Percentiles rank a stretch among this genome's conserved stretches.
These are phyloP conservation scores for Tortricodes alternella DNA, from an alignment of 2,888 invertebrate species.

Conservation along the genomic window DNA sequence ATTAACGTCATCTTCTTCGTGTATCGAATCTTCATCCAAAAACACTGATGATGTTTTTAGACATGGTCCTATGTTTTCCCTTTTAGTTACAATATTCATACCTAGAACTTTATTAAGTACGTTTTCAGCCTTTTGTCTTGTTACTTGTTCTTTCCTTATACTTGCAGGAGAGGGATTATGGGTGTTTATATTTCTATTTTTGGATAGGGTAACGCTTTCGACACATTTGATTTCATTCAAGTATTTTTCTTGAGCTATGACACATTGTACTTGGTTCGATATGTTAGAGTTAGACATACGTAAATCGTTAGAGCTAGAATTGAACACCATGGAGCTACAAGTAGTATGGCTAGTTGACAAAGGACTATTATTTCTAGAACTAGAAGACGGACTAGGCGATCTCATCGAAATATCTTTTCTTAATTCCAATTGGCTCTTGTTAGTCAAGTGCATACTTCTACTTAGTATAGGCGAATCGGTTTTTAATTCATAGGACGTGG, in stretches of 20 bases:
- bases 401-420: slow-evolving; percentile 68
- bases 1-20: slow-evolving; percentile 65
- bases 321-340: slow-evolving; percentile 81
- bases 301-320: slow-evolving; percentile 77
- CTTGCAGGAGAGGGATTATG: slow-evolving; percentile 66
- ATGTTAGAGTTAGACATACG: slow-evolving; percentile 77
- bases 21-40: slow-evolving; percentile 70
- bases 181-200: slow-evolving; percentile 55
- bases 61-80: slow-evolving; percentile 70
- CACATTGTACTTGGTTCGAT: slow-evolving; percentile 76
- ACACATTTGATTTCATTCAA: slow-evolving; percentile 78
- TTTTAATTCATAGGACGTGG: slow-evolving; percentile 75
- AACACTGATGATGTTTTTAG: slow-evolving; percentile 74
- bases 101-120: slow-evolving; percentile 77
- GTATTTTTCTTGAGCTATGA: slow-evolving; percentile 80
- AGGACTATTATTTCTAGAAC: slow-evolving; percentile 76
- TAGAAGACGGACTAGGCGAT: slow-evolving; percentile 75
- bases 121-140: slow-evolving; percentile 76
- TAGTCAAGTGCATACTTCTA: slow-evolving; percentile 58
- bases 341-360: slow-evolving; percentile 79
- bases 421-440: slow-evolving; percentile 71
- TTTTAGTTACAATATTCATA: slow-evolving; percentile 73
- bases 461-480: slow-evolving; percentile 70
- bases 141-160: slow-evolving; percentile 70
- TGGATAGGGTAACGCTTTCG: slow-evolving; percentile 74